Conservation (phyloP, 2,113 vertebrate species). For the Chaetorhynchus papuensis region DNA sequence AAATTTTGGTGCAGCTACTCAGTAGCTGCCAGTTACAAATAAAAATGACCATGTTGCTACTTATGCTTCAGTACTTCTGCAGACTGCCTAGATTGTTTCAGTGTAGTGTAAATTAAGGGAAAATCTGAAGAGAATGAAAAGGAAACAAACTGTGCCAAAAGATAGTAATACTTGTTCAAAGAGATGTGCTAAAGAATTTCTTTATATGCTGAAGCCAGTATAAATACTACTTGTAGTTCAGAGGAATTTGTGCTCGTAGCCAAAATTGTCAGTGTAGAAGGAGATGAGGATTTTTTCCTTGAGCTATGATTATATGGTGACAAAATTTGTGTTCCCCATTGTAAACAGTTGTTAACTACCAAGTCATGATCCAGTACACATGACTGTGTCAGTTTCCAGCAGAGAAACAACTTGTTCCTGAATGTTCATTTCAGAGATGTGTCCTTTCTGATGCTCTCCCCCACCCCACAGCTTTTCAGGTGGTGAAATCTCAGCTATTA, state of each 20-base stretch:
- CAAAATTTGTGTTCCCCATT: neutral
- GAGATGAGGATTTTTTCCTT: neutral
- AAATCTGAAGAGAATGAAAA: constrained; percentile 3
- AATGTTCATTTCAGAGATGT: neutral
- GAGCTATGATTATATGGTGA: neutral
- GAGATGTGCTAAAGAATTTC: neutral
- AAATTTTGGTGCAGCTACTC: neutral
- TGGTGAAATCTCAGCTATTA: neutral
- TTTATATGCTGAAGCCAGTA: neutral
- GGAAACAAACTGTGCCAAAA: neutral
- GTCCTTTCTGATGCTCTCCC: neutral
- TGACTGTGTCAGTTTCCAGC: neutral
- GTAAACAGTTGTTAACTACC: neutral
- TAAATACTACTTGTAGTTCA: neutral
- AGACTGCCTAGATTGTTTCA: neutral
- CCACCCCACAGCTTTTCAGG: neutral
- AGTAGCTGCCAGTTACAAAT: neutral
- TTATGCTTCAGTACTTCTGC: neutral
- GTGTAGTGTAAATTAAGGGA: neutral
- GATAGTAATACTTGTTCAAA: constrained; percentile 1
- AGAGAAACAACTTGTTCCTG: neutral
- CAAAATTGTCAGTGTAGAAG: neutral
- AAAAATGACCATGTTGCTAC: neutral
- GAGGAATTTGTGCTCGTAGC: neutral
- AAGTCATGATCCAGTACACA: neutral